phyloP scores from a whole-genome alignment of 2,888 invertebrate genomes.

The Drosophila anomelani region DNA sequence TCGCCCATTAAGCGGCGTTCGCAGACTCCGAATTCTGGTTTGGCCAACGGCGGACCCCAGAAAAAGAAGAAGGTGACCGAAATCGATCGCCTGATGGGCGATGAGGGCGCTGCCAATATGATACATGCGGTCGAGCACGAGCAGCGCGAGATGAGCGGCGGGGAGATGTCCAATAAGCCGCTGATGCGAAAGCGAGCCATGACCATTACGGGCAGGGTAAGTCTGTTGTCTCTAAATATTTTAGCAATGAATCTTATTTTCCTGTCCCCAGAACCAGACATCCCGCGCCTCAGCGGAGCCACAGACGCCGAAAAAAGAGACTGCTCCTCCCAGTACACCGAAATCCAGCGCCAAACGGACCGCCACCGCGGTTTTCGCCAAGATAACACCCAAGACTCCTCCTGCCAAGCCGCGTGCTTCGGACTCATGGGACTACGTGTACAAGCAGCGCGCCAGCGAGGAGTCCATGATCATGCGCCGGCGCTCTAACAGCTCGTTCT shows the following conservation, averaged over 20 bases:
- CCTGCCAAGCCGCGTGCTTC: conserved; percentile 66
- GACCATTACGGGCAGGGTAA: conserved; percentile 75
- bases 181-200: conserved; percentile 81
- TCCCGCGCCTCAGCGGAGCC: conserved; percentile 8
- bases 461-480: conserved; percentile 93
- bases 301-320: conserved; percentile 58
- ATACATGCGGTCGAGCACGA: conserved; percentile 90
- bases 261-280: background rate
- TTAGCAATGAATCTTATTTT: background rate
- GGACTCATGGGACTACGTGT: conserved; percentile 87
- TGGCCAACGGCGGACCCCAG: conserved; percentile 62
- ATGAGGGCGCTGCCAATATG: conserved; percentile 95
- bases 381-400: conserved; percentile 30
- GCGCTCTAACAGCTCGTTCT: conserved; percentile 93
- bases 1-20: conserved; percentile 70
- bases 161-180: conserved; percentile 68
- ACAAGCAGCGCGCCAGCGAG: conserved; percentile 87
- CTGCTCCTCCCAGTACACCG: conserved; percentile 10
- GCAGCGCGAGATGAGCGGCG: conserved; percentile 69
- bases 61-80: conserved; percentile 88
- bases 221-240: conserved; percentile 5
- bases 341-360: conserved; percentile 48
- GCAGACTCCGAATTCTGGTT: conserved; percentile 67
- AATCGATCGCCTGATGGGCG: conserved; percentile 91
- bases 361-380: conserved; percentile 44